Base-by-base conservation (phyloP, 2,797 vertebrate genomes). In the Mus minutoides region DNA sequence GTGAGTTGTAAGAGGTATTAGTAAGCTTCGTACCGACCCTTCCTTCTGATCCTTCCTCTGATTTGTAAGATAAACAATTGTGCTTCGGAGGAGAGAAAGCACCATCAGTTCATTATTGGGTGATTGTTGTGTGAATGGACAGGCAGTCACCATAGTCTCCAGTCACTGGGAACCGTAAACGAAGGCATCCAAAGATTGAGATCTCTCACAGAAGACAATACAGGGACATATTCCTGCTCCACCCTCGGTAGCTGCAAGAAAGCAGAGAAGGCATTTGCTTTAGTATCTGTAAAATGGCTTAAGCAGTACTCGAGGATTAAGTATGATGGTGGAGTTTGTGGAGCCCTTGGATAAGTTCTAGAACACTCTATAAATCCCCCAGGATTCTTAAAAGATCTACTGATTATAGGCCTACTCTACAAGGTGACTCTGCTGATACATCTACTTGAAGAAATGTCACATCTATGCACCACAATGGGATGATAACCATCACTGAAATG, bases 61-160 rank as follows among this genome's bases (percentile, higher is more conserved):
- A 46, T 62, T 85, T 92, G 77, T 88, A 88, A 96, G 69, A 94
- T 75, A 54, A 88, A 37, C n/a, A 34, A 5, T 46, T 92, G 4
- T 54, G 71, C 52, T 24, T 85, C 46, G 60, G 11, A 75, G 62
- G 1, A 37, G 46, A 29, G 22, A 88, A 91, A 97, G 56, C 34
- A 49, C 52, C 52, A 37, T 14, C 16, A 58, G 24, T 29, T 94
- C 88, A 62, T 85, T 91, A 88, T 26, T 64, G 88, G 58, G 3
- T 34, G 83, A 67, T 77, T 95, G 3, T 71, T 67, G 49, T 76
- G 43, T 77, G 62, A 52, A 34, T 58, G 6, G 71, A 14, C 34
- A 64, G 21, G 62, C 87, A 71, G 34, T 49, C n/a, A 24, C 16
- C 12, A 91, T 0, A 46, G 69, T 46, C 37, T 71, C 69, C 90